phyloP scores from a whole-genome alignment of 1,140 invertebrate genomes.

The Achatina immaculata region DNA sequence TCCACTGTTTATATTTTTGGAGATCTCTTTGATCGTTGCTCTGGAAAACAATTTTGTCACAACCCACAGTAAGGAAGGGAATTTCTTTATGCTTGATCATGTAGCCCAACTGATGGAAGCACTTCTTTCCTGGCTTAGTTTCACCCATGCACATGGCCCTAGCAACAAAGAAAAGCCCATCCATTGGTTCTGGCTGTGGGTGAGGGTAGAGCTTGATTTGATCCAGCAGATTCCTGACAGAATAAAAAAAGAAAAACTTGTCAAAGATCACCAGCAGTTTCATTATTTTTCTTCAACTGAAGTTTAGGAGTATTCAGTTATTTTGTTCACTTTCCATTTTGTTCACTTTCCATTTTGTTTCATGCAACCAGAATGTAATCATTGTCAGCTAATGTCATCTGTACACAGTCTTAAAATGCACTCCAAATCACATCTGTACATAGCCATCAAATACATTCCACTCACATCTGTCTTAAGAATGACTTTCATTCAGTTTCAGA shows the following conservation, averaged over 20 bases:
- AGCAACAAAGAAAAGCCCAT: background rate
- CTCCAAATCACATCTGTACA: no score
- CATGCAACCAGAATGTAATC: no score
- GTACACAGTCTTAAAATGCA: no score
- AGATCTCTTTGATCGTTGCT: background rate
- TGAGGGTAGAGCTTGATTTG: background rate
- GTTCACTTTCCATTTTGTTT: no score
- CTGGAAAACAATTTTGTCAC: background rate
- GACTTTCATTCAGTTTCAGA: no score
- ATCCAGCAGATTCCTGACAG: slow-evolving; percentile 1
- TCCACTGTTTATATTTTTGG: background rate
- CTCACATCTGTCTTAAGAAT: no score
- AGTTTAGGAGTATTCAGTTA: no score
- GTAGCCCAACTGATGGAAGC: background rate
- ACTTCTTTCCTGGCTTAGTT: background rate
- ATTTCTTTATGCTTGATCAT: slow-evolving; percentile 6
- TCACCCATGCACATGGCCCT: background rate
- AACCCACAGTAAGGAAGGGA: background rate
- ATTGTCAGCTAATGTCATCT: no score
- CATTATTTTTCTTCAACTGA: no score
- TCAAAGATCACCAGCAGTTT: background rate
- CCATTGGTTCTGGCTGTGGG: background rate
- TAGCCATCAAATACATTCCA: no score
- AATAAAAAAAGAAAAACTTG: background rate
- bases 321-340: no score